Evolutionary conservation across 1,140 invertebrate genomes (phyloP), one percentile per base, ranked within the genome.

Genomic region (Zophobas atratus): DNA sequence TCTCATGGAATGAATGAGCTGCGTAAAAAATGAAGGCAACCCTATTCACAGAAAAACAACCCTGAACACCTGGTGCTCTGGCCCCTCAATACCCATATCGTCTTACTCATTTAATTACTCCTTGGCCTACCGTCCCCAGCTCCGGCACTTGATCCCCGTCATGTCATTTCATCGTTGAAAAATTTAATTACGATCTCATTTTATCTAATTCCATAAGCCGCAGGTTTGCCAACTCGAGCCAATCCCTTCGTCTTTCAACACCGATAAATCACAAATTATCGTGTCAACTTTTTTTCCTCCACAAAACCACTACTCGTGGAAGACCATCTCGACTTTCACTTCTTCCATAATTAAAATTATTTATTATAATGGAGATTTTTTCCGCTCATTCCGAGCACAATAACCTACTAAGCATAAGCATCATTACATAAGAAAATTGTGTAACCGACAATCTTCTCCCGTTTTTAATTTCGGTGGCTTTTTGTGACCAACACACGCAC

Each of bases 301-400:
- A 46, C 3, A 8, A 46, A 8, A 4, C 8, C 3, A 3, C 43
- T 3, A 8, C 43, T 8, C 20, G 20, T 46, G 43, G 8, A 8
- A 46, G 43, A 46, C 43, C 43, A 46, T 46, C 43, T 46, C 43
- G 43, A 46, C 43, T 46, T 46, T 46, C 43, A 46, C 43, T 46
- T 46, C 43, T 46, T 20, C 20, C 20, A 46, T 46, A 46, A 46
- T 46, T 46, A 46, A 46, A 46, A 46, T 46, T 46, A 46, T 46
- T 46, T 46, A 46, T 46, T 8, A 46, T 46, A 46, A 46, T 46
- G 8, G 43, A 46, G 3, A 4, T 46, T 46, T 46, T 46, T 46
- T 46, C 43, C 3, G 43, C 43, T 46, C 43, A 8, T 46, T 46
- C 8, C 43, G 43, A 46, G 43, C 43, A 46, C 43, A 46, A 46